These are phyloP conservation scores for Muntiacus muntjak DNA, from an alignment of 2,113 vertebrate genomes.

Conservation along the genomic window DNA sequence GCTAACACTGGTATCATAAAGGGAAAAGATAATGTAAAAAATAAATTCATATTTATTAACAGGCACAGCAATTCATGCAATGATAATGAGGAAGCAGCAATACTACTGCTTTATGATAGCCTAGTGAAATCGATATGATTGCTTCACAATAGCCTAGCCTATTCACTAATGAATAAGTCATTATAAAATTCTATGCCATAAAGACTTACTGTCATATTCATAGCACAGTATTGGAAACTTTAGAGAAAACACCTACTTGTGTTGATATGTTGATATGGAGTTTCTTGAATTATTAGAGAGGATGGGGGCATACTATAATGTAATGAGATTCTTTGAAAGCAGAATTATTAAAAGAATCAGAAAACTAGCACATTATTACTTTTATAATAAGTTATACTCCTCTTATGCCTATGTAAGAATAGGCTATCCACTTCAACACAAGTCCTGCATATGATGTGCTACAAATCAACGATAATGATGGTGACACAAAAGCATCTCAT, in stretches of 20 bases:
- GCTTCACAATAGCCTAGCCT: neutral
- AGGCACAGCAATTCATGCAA: neutral
- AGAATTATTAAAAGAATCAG: neutral
- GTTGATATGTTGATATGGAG: neutral
- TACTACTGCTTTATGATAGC: neutral
- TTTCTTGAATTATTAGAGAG: neutral
- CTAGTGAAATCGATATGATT: neutral
- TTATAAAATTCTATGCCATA: neutral
- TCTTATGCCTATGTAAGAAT: neutral
- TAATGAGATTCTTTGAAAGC: neutral
- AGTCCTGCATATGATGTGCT: neutral
- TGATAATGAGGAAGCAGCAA: neutral
- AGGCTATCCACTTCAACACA: neutral
- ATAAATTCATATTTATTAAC: neutral
- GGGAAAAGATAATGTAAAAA: neutral
- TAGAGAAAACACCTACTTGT: neutral
- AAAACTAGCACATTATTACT: neutral
- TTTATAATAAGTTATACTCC: neutral
- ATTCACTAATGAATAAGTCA: neutral
- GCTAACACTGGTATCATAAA: neutral
- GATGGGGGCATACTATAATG: neutral
- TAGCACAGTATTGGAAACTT: neutral
- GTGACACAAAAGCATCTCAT: neutral
- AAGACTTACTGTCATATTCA: neutral
- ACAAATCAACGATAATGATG: neutral